Base-by-base conservation (phyloP, 1,140 invertebrate species). In the Marisa cornuarietis region DNA sequence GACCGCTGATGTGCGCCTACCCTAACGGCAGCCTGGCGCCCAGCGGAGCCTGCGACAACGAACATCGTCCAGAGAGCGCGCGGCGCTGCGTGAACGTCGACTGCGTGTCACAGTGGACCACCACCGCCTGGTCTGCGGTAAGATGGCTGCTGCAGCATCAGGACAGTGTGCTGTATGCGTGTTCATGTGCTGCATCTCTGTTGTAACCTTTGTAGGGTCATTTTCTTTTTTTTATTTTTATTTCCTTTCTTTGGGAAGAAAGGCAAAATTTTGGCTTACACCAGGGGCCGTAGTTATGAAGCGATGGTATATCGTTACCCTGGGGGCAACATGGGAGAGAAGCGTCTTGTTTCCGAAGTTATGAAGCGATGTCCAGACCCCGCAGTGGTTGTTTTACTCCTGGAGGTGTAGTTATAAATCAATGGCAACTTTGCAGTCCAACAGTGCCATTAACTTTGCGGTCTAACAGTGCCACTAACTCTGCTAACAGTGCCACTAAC, bases 111-210 rank as follows among this genome's bases (percentile, higher is more conserved):
- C 71, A 82, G 31, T 88, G 87, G 87, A 79, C 26, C 24, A 83
- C 85, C 16, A 71, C 80, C 13, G 81, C 81, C 16, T 88, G 87
- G 87, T 85, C 81, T 14, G 80, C 84, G 78, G 87, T 88, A 79
- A 79, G 82, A 54, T 20, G 3, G 13, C n/a, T 22, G 51, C 31
- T 42, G 71, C 24, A 31, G 31, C 52, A 16, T 51, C 13, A 11
- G 6, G 31, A 42, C 31, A 42, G 2, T 2, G 31, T 42, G 0
- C 6, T 52, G 26, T 24, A n/a, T 52, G 31, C 9, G 31, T 72
- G 31, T n/a, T 10, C 31, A 14, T 72, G 31, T 72, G 31, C 52
- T n/a, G n/a, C 62, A 63, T 3, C 3, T 63, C n/a, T 63, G 18
- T 63, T n/a, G 18, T 63, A 26, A 18, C 18, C 4, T 42, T 8